phyloP scores from a whole-genome alignment of 2,888 invertebrate species.

The Hydroisotoma schaefferi region DNA sequence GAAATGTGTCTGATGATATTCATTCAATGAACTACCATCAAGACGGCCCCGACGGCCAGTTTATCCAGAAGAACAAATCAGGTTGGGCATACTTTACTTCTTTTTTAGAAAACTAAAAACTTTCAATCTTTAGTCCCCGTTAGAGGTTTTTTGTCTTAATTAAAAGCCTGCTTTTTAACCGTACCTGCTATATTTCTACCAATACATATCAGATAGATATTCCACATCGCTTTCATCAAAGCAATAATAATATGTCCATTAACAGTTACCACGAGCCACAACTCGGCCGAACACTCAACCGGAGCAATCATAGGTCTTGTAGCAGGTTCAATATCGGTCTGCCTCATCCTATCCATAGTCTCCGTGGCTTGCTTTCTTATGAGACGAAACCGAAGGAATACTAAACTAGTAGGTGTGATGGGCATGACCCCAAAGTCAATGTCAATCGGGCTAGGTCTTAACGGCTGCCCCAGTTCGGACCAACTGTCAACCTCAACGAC shows the following conservation, averaged over 20 bases:
- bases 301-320: constrained; percentile 62
- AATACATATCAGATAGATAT: too few species aligned
- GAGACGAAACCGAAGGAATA: constrained; percentile 61
- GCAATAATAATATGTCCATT: neutral
- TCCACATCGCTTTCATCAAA: too few species aligned
- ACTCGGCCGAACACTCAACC: constrained; percentile 7
- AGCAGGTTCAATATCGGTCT: constrained; percentile 65
- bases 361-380: constrained; percentile 65
- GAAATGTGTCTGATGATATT: constrained; percentile 60
- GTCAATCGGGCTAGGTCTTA: constrained; percentile 42
- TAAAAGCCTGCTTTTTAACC: too few species aligned
- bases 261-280: neutral
- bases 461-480: constrained; percentile 28
- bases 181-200: too few species aligned
- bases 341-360: constrained; percentile 61
- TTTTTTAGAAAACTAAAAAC: too few species aligned
- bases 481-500: constrained; percentile 28
- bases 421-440: constrained; percentile 48
- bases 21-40: constrained; percentile 62
- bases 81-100: too few species aligned
- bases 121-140: too few species aligned
- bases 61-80: constrained; percentile 15
- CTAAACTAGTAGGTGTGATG: constrained; percentile 55
- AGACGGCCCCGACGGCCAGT: constrained; percentile 51
- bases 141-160: too few species aligned